Evolutionary conservation across 2,113 vertebrate species (phyloP), one percentile per base, ranked within the genome.

Genomic region (Hydrolagus affinis): DNA sequence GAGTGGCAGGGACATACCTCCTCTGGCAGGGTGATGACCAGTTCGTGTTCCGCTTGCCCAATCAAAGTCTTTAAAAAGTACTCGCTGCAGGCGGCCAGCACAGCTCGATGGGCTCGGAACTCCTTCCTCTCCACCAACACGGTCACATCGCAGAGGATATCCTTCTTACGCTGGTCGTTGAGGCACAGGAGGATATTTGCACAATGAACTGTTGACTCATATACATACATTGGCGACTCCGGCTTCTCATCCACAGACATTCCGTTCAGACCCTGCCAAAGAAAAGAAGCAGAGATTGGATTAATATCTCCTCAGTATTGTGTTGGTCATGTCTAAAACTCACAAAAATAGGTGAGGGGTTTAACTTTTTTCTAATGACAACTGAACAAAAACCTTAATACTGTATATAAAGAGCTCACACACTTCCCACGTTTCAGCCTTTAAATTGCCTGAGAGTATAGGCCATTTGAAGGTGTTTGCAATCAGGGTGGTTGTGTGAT

Each of bases 211-310:
- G 97, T 98, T 91, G 97, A 99, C 96, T 98, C 97, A 98, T 98
- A 99, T 93, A 99, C 97, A 91, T 98, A 99, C 97, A 99, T 98
- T 94, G 97, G 97, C 94, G 96, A 97, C 96, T 96, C 97, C 96
- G 96, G 93, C 95, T 97, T 97, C 95, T 97, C 97, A 98, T 98
- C 96, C 96, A 97, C 95, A 95, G 97, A 99, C 98, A 99, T 98
- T 94, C 97, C 97, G 97, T 97, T 98, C 94, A 96, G 95, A 95
- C 96, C 96, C 97, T 98, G 92, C 86, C 88, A 93, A 86, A 93
- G 60, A 95, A 90, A 88, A 88, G 30, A 68, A 9, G 10, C 1
- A 14, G n/a, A 83, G 15, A 19, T 14, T 68, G 62, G 62, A 66
- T 83, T 83, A 83, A 3, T 32, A 21, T 44, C 25, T 32, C 30